These are phyloP conservation scores for Babylonia areolata DNA, from an alignment of 1,140 invertebrate species.

Conservation along the genomic window DNA sequence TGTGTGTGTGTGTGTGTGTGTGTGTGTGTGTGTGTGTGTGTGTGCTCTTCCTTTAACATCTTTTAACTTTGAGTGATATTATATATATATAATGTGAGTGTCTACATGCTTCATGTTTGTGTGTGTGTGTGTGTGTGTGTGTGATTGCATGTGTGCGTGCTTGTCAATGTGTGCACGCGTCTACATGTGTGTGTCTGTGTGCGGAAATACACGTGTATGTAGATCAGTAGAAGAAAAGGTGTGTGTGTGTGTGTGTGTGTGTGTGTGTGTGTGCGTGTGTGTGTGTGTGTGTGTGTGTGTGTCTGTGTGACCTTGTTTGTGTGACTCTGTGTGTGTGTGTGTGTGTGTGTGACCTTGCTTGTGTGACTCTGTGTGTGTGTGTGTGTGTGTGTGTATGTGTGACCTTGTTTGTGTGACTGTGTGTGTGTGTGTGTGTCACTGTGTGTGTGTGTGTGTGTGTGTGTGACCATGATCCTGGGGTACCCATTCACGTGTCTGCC, in stretches of 20 bases:
- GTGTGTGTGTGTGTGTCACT: background rate
- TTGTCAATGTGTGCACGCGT: background rate
- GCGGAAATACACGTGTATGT: background rate
- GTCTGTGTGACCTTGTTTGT: background rate
- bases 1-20: too few relatives aligned
- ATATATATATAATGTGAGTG: background rate
- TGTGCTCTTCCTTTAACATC: too few relatives aligned
- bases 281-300: background rate
- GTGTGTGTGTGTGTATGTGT: background rate
- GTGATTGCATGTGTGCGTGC: background rate
- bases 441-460: constrained; percentile 12
- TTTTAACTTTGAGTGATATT: too few relatives aligned
- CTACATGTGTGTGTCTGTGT: background rate
- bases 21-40: too few relatives aligned
- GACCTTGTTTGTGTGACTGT: background rate
- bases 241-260: background rate
- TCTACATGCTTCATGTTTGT: background rate
- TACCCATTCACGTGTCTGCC: too few relatives aligned
- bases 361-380: too few relatives aligned
- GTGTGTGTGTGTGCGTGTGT: constrained; percentile 15
- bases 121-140: constrained; percentile 15
- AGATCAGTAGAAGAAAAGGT: too few relatives aligned
- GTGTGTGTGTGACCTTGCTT: background rate
- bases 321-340: background rate
- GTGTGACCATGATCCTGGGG: too few relatives aligned